Evolutionary conservation across 1,140 invertebrate genomes (phyloP), one percentile per base, ranked within the genome.

Genomic region (Trypoxylus dichotomus): DNA sequence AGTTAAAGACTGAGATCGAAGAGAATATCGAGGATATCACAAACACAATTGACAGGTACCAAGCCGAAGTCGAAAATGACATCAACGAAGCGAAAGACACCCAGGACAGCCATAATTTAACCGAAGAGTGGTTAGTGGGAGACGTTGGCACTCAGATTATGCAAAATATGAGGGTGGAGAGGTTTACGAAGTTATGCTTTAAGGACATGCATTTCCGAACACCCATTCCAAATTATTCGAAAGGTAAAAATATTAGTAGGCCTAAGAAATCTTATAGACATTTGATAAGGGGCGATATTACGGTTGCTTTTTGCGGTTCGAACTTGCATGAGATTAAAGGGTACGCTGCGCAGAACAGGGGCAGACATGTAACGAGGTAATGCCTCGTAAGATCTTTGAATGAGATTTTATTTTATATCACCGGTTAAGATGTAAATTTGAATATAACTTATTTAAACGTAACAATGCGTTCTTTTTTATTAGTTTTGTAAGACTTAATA

Each of bases 41-140:
- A 6, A 80, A 81, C 71, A 80, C 76, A 29, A 77, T 85, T 13
- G 83, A 85, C 15, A 77, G 29, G 24, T 85, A 78, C 63, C 80
- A 85, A 75, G 84, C 84, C 1, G 81, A 84, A 79, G 80, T 85
- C 5, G 84, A 85, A 75, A 85, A 85, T 74, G 82, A 83, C 32
- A 83, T 85, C n/a, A 85, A 85, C 41, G 83, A 85, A 74, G 80
- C 79, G 1, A 85, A 85, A 81, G 42, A 19, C 79, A 13, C 78
- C 77, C 72, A 43, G 58, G 32, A 24, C 79, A 15, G 6, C 7
- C 15, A 0, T 6, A 15, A 6, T 1, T n/a, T 3, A 19, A 3
- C n/a, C 6, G 10, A 72, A 80, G 74, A 13, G 78, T 78, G n/a
- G 37, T 24, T 82, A 79, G 75, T 84, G 2, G 83, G 82, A 0